Conservation (phyloP, 37 sponge, comb jelly and placozoan species). For the Halisarca cf. caerulea region DNA sequence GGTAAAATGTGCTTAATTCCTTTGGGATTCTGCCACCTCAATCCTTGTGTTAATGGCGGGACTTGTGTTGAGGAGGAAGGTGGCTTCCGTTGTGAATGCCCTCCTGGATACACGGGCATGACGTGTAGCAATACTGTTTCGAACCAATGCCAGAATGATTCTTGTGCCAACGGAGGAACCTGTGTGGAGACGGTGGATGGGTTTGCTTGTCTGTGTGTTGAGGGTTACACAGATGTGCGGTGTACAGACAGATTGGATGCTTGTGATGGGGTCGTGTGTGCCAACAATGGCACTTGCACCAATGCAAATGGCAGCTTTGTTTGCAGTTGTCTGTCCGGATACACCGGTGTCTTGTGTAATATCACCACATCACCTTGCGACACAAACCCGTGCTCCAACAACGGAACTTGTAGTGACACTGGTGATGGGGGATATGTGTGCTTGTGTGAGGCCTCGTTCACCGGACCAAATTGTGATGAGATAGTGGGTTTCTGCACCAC, state of each 20-base stretch:
- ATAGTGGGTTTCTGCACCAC: slow-evolving; percentile 1
- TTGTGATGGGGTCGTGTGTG: too few species aligned
- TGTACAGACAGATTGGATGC: too few species aligned
- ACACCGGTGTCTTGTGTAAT: background rate
- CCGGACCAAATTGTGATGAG: background rate
- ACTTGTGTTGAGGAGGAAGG: slow-evolving; percentile 23
- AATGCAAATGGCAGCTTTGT: background rate
- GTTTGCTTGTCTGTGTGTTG: slow-evolving; percentile 43
- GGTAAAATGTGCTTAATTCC: background rate
- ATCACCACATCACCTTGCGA: background rate
- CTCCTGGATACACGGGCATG: background rate
- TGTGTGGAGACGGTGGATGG: background rate
- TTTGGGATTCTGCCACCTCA: background rate
- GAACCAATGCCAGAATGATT: background rate
- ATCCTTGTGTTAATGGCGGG: slow-evolving; percentile 66
- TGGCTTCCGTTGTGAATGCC: background rate
- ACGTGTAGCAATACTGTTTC: slow-evolving; percentile 10
- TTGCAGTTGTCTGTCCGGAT: slow-evolving; percentile 34
- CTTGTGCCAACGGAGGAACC: slow-evolving; percentile 2
- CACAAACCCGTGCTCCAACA: slow-evolving; percentile 59
- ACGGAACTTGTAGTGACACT: slow-evolving; percentile 37
- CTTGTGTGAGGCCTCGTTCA: background rate
- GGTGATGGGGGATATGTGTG: background rate
- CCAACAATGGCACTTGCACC: slow-evolving; percentile 46
- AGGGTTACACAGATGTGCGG: too few species aligned